Evolutionary conservation across 2,113 vertebrate species (phyloP), one percentile per base, ranked within the genome.

Genomic region (Archocentrus centrarchus): DNA sequence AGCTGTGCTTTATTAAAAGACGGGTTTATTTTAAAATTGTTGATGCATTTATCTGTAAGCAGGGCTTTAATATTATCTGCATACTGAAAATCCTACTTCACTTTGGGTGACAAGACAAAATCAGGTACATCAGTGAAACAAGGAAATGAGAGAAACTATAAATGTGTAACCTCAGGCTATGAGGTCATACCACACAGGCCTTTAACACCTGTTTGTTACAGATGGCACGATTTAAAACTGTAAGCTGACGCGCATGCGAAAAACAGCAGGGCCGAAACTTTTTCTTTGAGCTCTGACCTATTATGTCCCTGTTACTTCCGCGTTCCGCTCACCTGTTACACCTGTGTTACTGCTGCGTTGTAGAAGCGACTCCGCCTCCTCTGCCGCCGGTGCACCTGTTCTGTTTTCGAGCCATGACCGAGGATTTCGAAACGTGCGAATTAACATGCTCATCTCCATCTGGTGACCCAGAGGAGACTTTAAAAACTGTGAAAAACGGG

Each of bases 251-350:
- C 70, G 75, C 80, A 76, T 30, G 27, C 32, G 63, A 53, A 82
- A 90, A 81, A 44, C 68, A 59, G 77, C 32, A 59, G 22, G 61
- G 68, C 59, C 61, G 63, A 85, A 63, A 35, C 14, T 11, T 35
- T 63, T 62, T 13, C 37, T 14, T n/a, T 73, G 85, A 77, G 79
- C 85, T 87, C 83, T 87, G 93, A 91, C 92, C 89, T 91, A 68
- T n/a, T 27, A 11, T 39, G 73, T 87, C 87, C 41, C 80, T 24
- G 82, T 86, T 53, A 95, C 95, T 96, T 96, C 95, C 95, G 93
- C 68, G 89, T 96, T 94, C 85, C 80, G 82, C 88, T 88, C 89
- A 94, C 94, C 92, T 94, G 90, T 93, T 91, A 57, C 94, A 95
- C 96, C 96, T 96, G 96, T 81, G 80, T 91, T 79, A 86, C 92